phyloP scores from a whole-genome alignment of 2,797 vertebrate genomes.

The Syngnathus acus region DNA sequence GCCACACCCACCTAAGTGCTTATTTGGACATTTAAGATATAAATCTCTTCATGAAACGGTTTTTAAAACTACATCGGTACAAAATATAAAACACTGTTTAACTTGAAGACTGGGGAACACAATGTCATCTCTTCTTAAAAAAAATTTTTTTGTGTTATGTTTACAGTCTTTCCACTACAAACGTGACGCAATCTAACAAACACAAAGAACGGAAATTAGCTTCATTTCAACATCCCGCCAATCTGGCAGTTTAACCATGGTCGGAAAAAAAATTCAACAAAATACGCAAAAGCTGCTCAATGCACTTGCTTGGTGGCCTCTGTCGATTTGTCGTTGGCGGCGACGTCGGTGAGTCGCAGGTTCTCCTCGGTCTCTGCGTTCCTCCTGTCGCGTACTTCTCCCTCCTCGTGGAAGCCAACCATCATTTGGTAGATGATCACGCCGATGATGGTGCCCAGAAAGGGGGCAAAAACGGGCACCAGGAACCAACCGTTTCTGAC shows the following conservation, averaged over 20 bases:
- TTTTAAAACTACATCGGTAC: conserved; percentile 1
- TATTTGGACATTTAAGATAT: neutral
- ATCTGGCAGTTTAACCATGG: neutral
- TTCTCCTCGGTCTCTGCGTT: conserved; percentile 59
- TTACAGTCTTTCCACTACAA: conserved; percentile 2
- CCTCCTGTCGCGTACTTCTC: conserved; percentile 66
- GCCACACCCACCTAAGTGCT: neutral
- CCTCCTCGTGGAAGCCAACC: conserved; percentile 86
- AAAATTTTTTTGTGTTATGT: conserved; percentile 16
- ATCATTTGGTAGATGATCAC: conserved; percentile 87
- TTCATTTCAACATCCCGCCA: conserved; percentile 13
- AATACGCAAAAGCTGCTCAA: conserved; percentile 42
- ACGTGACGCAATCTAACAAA: neutral
- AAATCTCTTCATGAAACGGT: neutral
- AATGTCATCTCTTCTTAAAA: conserved; percentile 14
- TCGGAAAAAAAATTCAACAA: neutral
- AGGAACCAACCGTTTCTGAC: conserved; percentile 81
- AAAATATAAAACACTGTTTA: conserved; percentile 46
- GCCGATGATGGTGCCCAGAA: conserved; percentile 80
- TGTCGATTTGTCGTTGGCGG: conserved; percentile 59
- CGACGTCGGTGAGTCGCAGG: conserved; percentile 78
- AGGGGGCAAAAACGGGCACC: conserved; percentile 83
- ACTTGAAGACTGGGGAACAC: conserved; percentile 28
- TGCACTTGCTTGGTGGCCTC: conserved; percentile 50
- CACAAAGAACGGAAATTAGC: neutral